Evolutionary conservation across 1,140 invertebrate species (phyloP), one percentile per base, ranked within the genome.

Genomic region (Pectinophora gossypiella): DNA sequence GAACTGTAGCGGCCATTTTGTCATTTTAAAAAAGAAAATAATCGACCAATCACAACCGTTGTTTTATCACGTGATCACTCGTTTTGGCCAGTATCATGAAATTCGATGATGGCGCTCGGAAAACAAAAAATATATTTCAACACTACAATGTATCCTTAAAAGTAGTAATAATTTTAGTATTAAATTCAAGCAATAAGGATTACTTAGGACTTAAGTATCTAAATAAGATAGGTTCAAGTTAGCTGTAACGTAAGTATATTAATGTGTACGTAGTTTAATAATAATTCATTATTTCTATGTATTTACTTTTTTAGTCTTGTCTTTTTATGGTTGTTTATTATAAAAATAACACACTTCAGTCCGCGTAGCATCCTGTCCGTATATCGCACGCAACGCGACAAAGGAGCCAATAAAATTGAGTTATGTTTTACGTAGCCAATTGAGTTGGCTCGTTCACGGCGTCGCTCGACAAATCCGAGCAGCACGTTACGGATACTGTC

Each of bases 81-180:
- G 27, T 46, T 47, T 3, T 9, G 51, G 13, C 9, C 3, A 38
- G 3, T n/a, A n/a, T 38, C n/a, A 6, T 38, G 3, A 9, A 23
- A 4, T 10, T 23, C 4, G 22, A 23, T 23, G 10, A 23, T 23
- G 6, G n/a, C 4, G 13, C 12, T 20, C 16, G n/a, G 22, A 46
- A 10, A 22, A 46, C 23, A 57, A 51, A 67, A 72, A 64, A 54
- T 64, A 65, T 71, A 67, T 69, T 61, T 56, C 64, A 69, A 57
- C 69, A 72, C 64, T 72, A 72, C 69, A 72, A 54, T 62, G 59
- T 61, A 59, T 61, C 70, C 59, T 76, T 65, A 68, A 45, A 36
- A 52, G 56, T 62, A 59, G 46, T 45, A 45, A 36, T 35, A 43
- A 38, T 13, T 68, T 62, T 58, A 61, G 58, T 62, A 59, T 61